Evolutionary conservation across 2,113 vertebrate species (phyloP), one percentile per base, ranked within the genome.

Genomic region (Callipepla californica): DNA sequence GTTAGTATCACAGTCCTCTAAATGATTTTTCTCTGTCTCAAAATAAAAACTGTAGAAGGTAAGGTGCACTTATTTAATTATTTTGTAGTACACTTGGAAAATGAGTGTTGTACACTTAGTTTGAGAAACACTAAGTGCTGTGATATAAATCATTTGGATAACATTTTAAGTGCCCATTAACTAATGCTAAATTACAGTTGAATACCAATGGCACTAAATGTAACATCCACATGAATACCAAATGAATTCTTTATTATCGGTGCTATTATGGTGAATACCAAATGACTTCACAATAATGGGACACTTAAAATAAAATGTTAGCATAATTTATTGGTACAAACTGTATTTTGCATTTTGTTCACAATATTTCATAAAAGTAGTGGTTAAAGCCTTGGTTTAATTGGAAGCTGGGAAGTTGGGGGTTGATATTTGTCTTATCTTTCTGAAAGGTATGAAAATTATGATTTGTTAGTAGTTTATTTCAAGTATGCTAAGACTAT

Each of bases 91-190:
- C 94, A 95, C 94, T 97, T 97, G 63, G 92, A 96, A 96, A 97
- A 94, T 88, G 96, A 97, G 92, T 95, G 87, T 97, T 97, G 95
- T 95, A 97, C 94, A 73, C 93, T 93, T 95, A 97, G 88, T 97
- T 94, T 96, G 95, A 97, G 94, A 96, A 97, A 96, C 79, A 95
- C 89, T 79, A 76, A 96, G 88, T 96, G 58, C 94, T 85, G 50
- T 78, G 73, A 85, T 96, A 96, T 97, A 96, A 95, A 93, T 97
- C 96, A 97, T 97, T 88, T 81, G 96, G 94, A 94, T 96, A 97
- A 94, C 96, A 89, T 97, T 98, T 98, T 97, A 98, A 98, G 97
- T 97, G 95, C 97, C 97, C 96, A 96, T 98, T 98, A 97, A 96
- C 95, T 97, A 97, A 96, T 93, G 92, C 96, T 98, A 95, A 97